Base-by-base conservation (phyloP, 2,113 vertebrate genomes). In the Zootoca vivipara region DNA sequence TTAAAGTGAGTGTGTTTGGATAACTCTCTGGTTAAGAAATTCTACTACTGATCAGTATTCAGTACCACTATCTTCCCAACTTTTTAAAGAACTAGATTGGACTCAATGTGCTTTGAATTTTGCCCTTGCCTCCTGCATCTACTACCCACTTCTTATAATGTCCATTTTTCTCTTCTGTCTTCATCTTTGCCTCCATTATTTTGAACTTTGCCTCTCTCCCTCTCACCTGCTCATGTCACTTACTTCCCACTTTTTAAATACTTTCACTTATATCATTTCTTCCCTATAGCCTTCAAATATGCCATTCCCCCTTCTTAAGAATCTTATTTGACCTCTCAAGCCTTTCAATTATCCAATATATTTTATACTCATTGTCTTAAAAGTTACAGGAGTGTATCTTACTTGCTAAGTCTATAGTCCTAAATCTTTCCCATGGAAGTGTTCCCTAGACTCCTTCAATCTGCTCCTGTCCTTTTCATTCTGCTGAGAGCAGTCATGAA, bases 321-420 rank as follows among this genome's bases (percentile, higher is more conserved):
- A 72, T 72, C 42, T 83, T 24, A 83, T 24, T 83, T 83, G 82
- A 72, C 67, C 33, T 83, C 30, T 83, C 42, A 24, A 83, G 72
- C 30, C 18, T 16, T 83, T 83, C 42, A 26, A 30, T 83, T 16
- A 72, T 72, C 42, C 30, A 83, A 72, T 24, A 72, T 72, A 16
- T 72, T 83, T 83, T 10, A 33, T 72, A 30, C 30, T 35, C 67
- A 30, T 42, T 69, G 65, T 46, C 81, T 16, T 35, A 62, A 70
- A 82, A 83, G 35, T 83, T 42, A 70, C 15, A 30, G 42, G 38
- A 46, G 69, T 83, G 67, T 52, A 16, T 22, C 38, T 83, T 83
- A 83, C 64, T 4, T 26, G 42, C n/a, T 4, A 35, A 33, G n/a
- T 58, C 79, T 13, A 22, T 18, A 70, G 28, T n/a, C 9, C 52